phyloP scores from a whole-genome alignment of 2,797 vertebrate species.

The Silurus aristotelis region DNA sequence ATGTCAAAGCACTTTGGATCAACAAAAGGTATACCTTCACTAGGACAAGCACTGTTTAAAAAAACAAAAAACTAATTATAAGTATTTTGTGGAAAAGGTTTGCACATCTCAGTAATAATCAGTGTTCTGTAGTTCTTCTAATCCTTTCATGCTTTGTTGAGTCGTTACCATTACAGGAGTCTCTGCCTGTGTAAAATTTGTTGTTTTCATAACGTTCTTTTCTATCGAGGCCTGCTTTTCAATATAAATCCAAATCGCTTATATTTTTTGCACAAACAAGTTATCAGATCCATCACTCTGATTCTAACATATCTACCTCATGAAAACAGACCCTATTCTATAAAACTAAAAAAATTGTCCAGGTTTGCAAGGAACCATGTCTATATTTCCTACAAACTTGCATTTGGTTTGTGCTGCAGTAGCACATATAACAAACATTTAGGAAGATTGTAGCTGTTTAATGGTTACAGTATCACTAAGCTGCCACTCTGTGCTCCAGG shows the following conservation, averaged over 20 bases:
- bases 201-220: neutral
- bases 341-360: neutral
- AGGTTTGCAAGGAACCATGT: no score
- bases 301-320: slow-evolving; percentile 29
- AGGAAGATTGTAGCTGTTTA: no score
- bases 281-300: neutral
- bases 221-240: neutral
- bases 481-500: no score
- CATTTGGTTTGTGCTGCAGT: no score
- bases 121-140: neutral
- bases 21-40: slow-evolving; percentile 57
- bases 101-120: neutral
- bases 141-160: neutral
- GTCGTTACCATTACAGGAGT: neutral
- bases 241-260: neutral
- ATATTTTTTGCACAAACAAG: slow-evolving; percentile 10
- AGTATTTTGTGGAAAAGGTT: no score
- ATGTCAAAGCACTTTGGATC: slow-evolving; percentile 53
- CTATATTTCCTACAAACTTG: neutral
- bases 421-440: no score
- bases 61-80: no score
- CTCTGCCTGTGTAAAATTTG: neutral
- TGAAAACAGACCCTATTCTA: neutral
- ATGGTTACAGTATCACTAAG: no score
- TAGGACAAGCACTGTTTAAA: slow-evolving; percentile 4